Conservation (phyloP, 2,113 vertebrate genomes). For the Rhipidura dahli region DNA sequence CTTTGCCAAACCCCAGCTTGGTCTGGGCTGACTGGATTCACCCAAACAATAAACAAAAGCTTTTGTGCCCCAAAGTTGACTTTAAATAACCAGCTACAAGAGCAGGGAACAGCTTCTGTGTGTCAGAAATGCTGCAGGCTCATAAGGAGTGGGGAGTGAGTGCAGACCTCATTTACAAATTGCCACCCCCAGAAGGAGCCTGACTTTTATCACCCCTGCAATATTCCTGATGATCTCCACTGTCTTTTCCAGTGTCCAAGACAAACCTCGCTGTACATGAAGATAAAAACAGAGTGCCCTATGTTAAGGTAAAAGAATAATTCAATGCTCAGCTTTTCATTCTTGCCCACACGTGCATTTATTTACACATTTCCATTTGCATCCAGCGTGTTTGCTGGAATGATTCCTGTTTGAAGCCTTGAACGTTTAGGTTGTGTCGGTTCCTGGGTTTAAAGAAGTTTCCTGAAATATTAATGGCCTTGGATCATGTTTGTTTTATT, state of each 20-base stretch:
- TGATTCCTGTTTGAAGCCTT: background rate
- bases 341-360: background rate
- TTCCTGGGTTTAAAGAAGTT: background rate
- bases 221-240: background rate
- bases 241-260: slow-evolving; percentile 80
- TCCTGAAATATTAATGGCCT: slow-evolving; percentile 24
- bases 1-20: background rate
- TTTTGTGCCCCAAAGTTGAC: background rate
- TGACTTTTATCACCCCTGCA: background rate
- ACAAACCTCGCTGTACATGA: slow-evolving; percentile 87
- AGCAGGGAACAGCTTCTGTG: background rate
- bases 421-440: background rate
- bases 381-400: background rate
- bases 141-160: background rate
- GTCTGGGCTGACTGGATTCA: background rate
- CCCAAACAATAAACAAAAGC: background rate
- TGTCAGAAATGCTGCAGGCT: background rate
- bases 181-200: background rate
- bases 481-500: background rate
- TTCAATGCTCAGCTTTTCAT: background rate
- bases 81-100: background rate
- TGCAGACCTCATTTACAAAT: background rate
- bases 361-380: background rate
- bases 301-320: slow-evolving; percentile 80
- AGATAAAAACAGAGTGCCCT: slow-evolving; percentile 88